Evolutionary conservation across 1,140 invertebrate genomes (phyloP).

Genomic region (Eriosoma lanigerum): DNA sequence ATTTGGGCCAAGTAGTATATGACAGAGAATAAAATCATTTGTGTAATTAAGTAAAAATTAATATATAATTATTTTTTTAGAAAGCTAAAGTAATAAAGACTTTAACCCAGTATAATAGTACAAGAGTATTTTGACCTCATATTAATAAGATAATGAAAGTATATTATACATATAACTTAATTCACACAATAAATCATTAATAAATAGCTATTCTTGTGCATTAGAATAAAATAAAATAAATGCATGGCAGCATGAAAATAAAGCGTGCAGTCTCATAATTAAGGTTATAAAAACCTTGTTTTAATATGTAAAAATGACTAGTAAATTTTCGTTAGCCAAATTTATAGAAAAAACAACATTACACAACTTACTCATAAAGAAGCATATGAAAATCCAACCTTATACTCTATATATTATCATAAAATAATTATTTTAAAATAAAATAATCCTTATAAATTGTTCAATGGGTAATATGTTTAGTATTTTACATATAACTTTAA

Average conservation of each 20-base stretch:
- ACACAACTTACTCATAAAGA: background rate
- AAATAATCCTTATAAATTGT: background rate
- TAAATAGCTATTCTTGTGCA: constrained; percentile 11
- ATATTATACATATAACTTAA: background rate
- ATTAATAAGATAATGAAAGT: background rate
- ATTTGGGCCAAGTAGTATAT: too few species aligned
- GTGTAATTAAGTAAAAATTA: too few species aligned
- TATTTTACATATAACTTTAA: background rate
- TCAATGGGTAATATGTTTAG: background rate
- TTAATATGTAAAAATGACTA: constrained; percentile 40
- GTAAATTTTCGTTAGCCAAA: constrained; percentile 34
- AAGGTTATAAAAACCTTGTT: constrained; percentile 22
- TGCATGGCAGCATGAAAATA: constrained; percentile 25
- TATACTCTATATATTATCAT: background rate
- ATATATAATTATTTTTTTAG: too few species aligned
- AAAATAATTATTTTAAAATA: background rate
- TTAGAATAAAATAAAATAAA: constrained; percentile 22
- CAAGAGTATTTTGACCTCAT: background rate
- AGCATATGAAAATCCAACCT: background rate
- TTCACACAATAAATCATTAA: constrained; percentile 44
- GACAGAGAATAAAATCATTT: too few species aligned
- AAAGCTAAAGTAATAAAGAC: too few species aligned
- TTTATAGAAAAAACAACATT: background rate
- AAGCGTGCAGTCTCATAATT: constrained; percentile 49
- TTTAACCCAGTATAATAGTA: too few species aligned